These are phyloP conservation scores for Syrrhaptes paradoxus DNA, from an alignment of 2,113 vertebrate species.

Conservation along the genomic window DNA sequence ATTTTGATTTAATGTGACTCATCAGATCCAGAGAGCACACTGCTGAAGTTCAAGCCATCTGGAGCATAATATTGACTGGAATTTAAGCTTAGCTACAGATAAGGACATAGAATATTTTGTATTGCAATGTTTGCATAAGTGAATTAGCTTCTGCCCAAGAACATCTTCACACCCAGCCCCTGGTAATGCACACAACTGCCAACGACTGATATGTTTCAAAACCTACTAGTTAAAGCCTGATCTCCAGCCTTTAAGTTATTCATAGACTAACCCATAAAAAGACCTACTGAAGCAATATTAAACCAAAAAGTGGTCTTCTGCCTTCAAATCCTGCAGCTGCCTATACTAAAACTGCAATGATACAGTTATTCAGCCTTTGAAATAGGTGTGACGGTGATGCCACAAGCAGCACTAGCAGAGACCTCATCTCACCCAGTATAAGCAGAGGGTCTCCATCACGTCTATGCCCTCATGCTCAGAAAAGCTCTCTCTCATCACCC, in stretches of 20 bases:
- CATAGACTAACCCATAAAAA: background rate
- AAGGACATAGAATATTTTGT: background rate
- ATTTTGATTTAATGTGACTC: constrained; percentile 7
- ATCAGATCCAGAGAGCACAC: background rate
- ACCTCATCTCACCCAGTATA: background rate
- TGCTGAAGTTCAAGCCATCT: constrained; percentile 7
- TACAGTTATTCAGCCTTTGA: background rate
- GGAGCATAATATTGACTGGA: background rate
- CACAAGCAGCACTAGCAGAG: background rate
- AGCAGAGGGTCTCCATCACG: background rate
- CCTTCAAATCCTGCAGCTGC: background rate
- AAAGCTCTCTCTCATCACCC: background rate
- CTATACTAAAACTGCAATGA: background rate
- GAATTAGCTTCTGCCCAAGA: background rate
- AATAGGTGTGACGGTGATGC: background rate
- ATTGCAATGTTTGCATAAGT: background rate
- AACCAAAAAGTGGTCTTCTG: background rate
- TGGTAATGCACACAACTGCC: background rate
- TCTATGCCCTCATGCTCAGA: background rate
- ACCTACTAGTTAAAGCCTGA: background rate
- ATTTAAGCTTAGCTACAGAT: background rate
- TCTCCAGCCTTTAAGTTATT: background rate
- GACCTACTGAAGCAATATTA: background rate
- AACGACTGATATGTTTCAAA: background rate
- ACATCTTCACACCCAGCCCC: background rate